These are phyloP conservation scores for Formica selysi DNA, from an alignment of 1,140 invertebrate species.

Conservation along the genomic window DNA sequence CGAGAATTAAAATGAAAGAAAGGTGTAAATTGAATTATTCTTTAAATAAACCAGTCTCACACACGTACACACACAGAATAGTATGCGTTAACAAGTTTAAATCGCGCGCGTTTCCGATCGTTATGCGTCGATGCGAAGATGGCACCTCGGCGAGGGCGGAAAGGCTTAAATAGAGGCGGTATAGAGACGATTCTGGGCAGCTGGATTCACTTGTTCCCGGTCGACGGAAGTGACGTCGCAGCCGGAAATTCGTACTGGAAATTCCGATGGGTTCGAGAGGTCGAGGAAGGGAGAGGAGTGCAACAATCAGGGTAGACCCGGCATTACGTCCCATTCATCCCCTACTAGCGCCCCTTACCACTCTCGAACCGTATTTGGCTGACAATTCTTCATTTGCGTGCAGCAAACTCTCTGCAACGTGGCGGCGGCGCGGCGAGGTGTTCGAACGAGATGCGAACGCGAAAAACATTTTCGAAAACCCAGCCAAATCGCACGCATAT, in stretches of 20 bases:
- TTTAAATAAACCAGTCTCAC: conserved; percentile 7
- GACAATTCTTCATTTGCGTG: conserved; percentile 87
- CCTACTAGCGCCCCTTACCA: conserved; percentile 75
- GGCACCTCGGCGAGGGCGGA: conserved; percentile 30
- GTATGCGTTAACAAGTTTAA: conserved; percentile 35
- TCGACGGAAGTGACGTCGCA: conserved; percentile 83
- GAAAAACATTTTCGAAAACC: conserved; percentile 23
- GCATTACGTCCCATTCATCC: conserved; percentile 86
- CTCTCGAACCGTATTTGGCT: conserved; percentile 81
- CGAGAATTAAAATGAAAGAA: neutral
- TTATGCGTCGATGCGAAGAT: conserved; percentile 51
- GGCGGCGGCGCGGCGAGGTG: conserved; percentile 76
- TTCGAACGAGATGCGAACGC: conserved; percentile 75
- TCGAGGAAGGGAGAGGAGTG: conserved; percentile 78
- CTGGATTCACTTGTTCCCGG: conserved; percentile 79
- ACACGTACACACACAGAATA: neutral
- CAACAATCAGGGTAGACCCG: conserved; percentile 85
- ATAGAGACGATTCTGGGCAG: conserved; percentile 60
- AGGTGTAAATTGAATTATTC: conserved; percentile 16
- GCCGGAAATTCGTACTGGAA: conserved; percentile 84
- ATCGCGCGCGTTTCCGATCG: conserved; percentile 59
- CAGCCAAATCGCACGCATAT: neutral
- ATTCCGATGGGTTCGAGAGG: conserved; percentile 83
- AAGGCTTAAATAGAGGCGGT: conserved; percentile 56
- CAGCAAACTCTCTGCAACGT: conserved; percentile 80